Evolutionary conservation across 2,797 vertebrate genomes (phyloP).

Genomic region (Rhynchotus rufescens): DNA sequence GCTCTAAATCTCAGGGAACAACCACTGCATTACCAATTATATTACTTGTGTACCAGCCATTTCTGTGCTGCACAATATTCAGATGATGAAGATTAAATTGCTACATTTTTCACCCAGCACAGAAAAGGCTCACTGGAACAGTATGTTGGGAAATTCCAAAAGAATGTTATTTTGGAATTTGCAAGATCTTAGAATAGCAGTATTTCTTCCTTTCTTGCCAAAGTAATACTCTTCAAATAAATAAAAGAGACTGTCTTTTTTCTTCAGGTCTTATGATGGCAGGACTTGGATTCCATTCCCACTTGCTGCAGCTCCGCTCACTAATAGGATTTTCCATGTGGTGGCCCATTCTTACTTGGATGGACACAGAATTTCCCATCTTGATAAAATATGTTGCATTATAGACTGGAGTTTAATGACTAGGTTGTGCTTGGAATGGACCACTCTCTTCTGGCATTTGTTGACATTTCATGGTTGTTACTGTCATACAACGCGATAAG

Average conservation of each 20-base stretch:
- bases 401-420: not conserved
- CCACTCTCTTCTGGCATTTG: not conserved
- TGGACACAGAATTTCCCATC: not conserved
- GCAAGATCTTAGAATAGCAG: constrained; percentile 31
- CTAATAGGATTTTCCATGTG: not conserved
- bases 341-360: not conserved
- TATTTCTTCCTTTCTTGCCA: constrained; percentile 1
- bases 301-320: not conserved
- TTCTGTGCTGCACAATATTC: not conserved
- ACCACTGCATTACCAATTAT: not conserved
- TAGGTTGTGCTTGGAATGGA: not conserved
- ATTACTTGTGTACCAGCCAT: not conserved
- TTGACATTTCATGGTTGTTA: not conserved
- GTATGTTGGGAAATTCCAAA: not conserved
- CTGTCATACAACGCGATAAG: not conserved
- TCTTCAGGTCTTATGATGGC: not conserved
- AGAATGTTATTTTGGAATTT: constrained; percentile 15
- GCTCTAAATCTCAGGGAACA: not conserved
- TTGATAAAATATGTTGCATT: constrained; percentile 3
- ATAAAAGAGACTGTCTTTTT: not conserved
- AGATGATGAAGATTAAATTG: not conserved
- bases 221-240: constrained; percentile 36
- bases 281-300: not conserved
- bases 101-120: not conserved
- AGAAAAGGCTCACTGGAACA: not conserved